Evolutionary conservation across 2,113 vertebrate species (phyloP).

Genomic region (Neoarius graeffei): DNA sequence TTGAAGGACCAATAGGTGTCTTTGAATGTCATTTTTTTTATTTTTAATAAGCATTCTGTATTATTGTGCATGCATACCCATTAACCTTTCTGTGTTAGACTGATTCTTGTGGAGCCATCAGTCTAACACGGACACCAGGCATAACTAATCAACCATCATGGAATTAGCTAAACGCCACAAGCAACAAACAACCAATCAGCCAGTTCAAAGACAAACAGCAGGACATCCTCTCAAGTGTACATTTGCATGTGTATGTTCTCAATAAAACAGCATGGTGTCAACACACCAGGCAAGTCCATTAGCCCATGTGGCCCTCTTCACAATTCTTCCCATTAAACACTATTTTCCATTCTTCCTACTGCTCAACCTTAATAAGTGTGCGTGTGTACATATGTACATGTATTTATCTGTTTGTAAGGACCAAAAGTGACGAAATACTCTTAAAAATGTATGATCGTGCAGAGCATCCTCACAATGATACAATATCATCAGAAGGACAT

Average conservation of each 20-base stretch:
- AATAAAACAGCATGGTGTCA: conserved; percentile 43
- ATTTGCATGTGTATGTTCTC: conserved; percentile 21
- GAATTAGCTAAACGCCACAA: conserved; percentile 43
- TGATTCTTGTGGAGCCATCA: conserved; percentile 19
- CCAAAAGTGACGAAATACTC: not conserved
- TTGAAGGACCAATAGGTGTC: not conserved
- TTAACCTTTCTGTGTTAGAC: conserved; percentile 27
- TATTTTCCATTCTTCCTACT: conserved; percentile 44
- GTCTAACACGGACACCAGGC: conserved; percentile 4
- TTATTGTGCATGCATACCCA: not conserved
- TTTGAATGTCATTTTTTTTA: not conserved
- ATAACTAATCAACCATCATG: conserved; percentile 20
- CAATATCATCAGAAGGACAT: not conserved
- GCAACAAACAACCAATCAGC: conserved; percentile 46
- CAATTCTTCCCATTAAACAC: conserved; percentile 48
- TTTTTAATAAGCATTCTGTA: not conserved
- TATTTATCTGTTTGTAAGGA: not conserved
- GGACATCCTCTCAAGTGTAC: conserved; percentile 18
- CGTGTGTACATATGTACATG: conserved; percentile 2
- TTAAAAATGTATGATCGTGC: not conserved
- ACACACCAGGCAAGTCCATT: conserved; percentile 49
- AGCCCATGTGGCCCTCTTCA: conserved; percentile 32
- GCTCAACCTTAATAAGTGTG: conserved; percentile 28
- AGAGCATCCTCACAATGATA: not conserved
- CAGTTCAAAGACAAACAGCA: conserved; percentile 45